Conservation (phyloP, 92 coral and sea anemone species). For the Parazoanthus darwini region DNA sequence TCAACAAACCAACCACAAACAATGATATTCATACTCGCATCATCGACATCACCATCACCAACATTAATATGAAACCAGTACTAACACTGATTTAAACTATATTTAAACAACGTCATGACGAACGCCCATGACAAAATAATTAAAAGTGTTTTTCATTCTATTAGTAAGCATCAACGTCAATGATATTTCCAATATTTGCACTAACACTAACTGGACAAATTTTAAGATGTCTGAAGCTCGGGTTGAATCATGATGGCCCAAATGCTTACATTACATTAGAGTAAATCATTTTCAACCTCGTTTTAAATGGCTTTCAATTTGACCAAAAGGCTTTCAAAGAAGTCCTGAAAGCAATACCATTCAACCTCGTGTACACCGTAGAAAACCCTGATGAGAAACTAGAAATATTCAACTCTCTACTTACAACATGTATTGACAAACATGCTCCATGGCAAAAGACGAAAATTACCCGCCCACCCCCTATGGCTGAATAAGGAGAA, state of each 20-base stretch:
- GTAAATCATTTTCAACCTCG: slow-evolving; percentile 34
- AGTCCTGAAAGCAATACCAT: slow-evolving; percentile 39
- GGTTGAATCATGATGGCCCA: slow-evolving; percentile 19
- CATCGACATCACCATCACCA: too few species aligned
- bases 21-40: too few species aligned
- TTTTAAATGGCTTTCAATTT: slow-evolving; percentile 27
- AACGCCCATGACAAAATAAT: too few species aligned
- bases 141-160: too few species aligned
- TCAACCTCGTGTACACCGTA: slow-evolving; percentile 43
- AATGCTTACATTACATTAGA: slow-evolving; percentile 36
- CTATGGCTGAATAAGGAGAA: slow-evolving; percentile 42
- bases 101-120: too few species aligned
- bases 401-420: slow-evolving; percentile 48
- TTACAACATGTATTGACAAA: slow-evolving; percentile 52
- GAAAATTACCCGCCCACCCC: slow-evolving; percentile 21
- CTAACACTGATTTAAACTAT: too few species aligned
- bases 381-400: slow-evolving; percentile 52
- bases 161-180: too few species aligned
- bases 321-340: slow-evolving; percentile 17
- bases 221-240: too few species aligned
- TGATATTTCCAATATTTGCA: too few species aligned
- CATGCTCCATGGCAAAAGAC: slow-evolving; percentile 19
- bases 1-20: too few species aligned
- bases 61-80: too few species aligned
- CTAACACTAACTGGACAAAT: too few species aligned